Evolutionary conservation across 2,797 vertebrate genomes (phyloP), one percentile per base, ranked within the genome.

Genomic region (Gallinago stenura): DNA sequence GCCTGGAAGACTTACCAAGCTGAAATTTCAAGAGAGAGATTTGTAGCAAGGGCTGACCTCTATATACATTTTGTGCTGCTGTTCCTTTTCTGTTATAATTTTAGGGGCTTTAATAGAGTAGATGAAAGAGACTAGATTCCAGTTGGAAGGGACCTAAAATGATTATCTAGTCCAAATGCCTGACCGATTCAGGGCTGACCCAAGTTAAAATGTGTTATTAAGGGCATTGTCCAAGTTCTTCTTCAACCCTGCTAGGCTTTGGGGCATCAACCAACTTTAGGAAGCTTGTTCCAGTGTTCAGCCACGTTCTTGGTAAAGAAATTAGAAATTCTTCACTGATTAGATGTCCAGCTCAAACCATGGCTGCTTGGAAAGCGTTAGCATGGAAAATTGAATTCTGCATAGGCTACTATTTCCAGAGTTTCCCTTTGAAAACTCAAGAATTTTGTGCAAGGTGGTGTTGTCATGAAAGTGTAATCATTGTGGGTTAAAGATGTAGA

Each of bases 51-150:
- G 65, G 16, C 68, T 86, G 30, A 21, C 4, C 3, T 46, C 0
- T 35, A 4, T 12, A 13, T 21, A 15, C 0, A 5, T 62, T 17
- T 21, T 14, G 7, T 41, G 51, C 26, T 51, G 0, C 30, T 39
- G 9, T 58, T 21, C 8, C 2, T 43, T 37, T 76, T 66, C 19
- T 89, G 24, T 31, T 71, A 8, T 0, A 4, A 5, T 60, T 71
- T 73, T 48, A 37, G 60, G 57, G 56, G 11, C 41, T 66, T 26
- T 26, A 21, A 22, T 66, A 75, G 46, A 75, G 53, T 5, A 53
- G 51, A 20, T 28, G n/a, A 31, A 35, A 25, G 14, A 56, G 18
- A 50, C 14, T 7, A 37, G n/a, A 26, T n/a, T 58, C 51, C 61
- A 12, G 15, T 81, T n/a, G 26, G 20, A 60, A 51, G 30, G 6